A percentile compares a stretch with the other conserved stretches of the same genome.
Evolutionary conservation across 2,113 vertebrate genomes (phyloP).

Genomic region (Forbesichthys agassizii): DNA sequence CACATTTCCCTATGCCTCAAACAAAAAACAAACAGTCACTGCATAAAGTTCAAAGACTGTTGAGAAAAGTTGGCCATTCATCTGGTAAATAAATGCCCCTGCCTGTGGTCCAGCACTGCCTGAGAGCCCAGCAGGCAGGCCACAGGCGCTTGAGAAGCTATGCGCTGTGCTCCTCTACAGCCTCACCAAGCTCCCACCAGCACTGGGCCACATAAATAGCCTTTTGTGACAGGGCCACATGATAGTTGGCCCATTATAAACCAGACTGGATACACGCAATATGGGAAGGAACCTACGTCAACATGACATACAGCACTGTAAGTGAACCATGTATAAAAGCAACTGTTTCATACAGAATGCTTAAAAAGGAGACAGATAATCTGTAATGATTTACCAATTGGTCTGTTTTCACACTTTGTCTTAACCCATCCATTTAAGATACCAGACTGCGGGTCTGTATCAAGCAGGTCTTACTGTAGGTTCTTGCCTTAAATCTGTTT

Average conservation of each 20-base stretch:
- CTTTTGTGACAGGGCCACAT: slow-evolving; percentile 63
- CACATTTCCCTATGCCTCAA: slow-evolving; percentile 1
- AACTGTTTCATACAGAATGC: neutral
- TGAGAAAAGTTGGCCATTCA: slow-evolving; percentile 68
- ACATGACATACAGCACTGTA: neutral
- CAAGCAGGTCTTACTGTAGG: neutral
- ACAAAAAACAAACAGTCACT: slow-evolving; percentile 5
- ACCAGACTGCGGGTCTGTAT: slow-evolving; percentile 12
- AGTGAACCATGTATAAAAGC: neutral
- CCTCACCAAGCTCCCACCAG: slow-evolving; percentile 39
- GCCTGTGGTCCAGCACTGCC: slow-evolving; percentile 52
- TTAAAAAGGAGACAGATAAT: neutral
- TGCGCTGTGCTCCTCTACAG: slow-evolving; percentile 46
- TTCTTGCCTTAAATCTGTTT: neutral
- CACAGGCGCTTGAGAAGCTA: slow-evolving; percentile 35
- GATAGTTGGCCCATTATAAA: slow-evolving; percentile 26
- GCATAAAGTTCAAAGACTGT: slow-evolving; percentile 56
- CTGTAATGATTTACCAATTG: slow-evolving; percentile 43
- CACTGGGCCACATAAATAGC: slow-evolving; percentile 60
- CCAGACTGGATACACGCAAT: slow-evolving; percentile 9
- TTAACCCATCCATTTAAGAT: slow-evolving; percentile 18
- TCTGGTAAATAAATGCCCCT: slow-evolving; percentile 66
- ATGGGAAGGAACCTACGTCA: slow-evolving; percentile 9
- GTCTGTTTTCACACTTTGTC: slow-evolving; percentile 51
- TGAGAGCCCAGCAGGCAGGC: slow-evolving; percentile 59